These are phyloP conservation scores for Timema cristinae DNA, from an alignment of 2,888 invertebrate genomes.

Conservation along the genomic window DNA sequence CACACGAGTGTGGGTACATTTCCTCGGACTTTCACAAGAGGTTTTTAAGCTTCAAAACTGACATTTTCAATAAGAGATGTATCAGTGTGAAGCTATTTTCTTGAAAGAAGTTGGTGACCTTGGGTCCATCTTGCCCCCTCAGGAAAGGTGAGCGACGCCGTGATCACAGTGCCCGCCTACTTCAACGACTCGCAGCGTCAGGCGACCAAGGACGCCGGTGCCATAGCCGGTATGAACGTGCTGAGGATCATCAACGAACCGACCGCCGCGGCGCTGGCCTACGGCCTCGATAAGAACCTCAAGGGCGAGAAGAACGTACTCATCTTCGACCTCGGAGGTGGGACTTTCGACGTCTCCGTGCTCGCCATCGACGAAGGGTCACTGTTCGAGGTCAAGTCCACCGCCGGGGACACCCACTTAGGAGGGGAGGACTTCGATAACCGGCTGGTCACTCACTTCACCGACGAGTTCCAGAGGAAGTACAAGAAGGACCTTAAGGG, in stretches of 20 bases:
- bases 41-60: too few species aligned
- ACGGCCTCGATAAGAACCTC: slow-evolving; percentile 54
- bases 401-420: slow-evolving; percentile 77
- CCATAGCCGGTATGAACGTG: slow-evolving; percentile 73
- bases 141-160: slow-evolving; percentile 59
- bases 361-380: slow-evolving; percentile 54
- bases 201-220: slow-evolving; percentile 67
- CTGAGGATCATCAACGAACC: slow-evolving; percentile 88
- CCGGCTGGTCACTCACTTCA: slow-evolving; percentile 72
- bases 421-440: slow-evolving; percentile 79
- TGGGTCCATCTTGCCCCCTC: background rate
- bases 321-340: slow-evolving; percentile 56
- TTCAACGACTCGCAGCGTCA: slow-evolving; percentile 90
- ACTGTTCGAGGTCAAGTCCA: slow-evolving; percentile 74
- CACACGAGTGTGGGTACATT: too few species aligned
- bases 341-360: slow-evolving; percentile 57
- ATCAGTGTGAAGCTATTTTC: too few species aligned
- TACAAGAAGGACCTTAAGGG: slow-evolving; percentile 64
- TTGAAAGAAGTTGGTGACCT: too few species aligned
- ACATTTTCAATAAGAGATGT: too few species aligned
- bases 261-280: slow-evolving; percentile 55
- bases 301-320: slow-evolving; percentile 52
- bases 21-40: too few species aligned
- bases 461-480: slow-evolving; percentile 72
- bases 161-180: slow-evolving; percentile 87